Evolutionary conservation across 2,113 vertebrate species (phyloP).

Genomic region (Heterotis niloticus): DNA sequence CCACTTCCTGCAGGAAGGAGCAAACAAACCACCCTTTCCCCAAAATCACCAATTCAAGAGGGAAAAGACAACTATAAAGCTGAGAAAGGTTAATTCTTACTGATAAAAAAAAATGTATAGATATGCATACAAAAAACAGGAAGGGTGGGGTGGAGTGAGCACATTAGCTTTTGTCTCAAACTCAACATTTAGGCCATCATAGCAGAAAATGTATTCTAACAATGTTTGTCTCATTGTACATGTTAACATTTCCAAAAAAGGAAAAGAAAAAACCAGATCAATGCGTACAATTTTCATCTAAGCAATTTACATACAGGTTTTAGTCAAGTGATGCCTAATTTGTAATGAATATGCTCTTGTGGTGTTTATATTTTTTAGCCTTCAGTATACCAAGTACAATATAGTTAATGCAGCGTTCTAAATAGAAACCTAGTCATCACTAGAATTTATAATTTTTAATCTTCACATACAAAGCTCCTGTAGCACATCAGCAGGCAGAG

Average conservation of each 20-base stretch:
- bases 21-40: conserved; percentile 64
- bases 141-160: conserved; percentile 32
- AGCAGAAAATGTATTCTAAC: conserved; percentile 62
- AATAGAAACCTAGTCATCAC: conserved; percentile 84
- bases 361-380: conserved; percentile 48
- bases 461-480: conserved; percentile 84
- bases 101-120: conserved; percentile 54
- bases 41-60: conserved; percentile 45
- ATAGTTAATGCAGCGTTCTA: conserved; percentile 87
- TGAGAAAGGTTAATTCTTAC: conserved; percentile 48
- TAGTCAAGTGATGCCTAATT: conserved; percentile 80
- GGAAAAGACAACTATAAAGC: conserved; percentile 50
- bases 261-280: conserved; percentile 62
- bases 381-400: conserved; percentile 87
- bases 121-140: conserved; percentile 49
- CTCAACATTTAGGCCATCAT: conserved; percentile 37
- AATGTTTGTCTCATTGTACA: conserved; percentile 76
- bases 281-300: conserved; percentile 87
- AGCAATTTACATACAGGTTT: conserved; percentile 87
- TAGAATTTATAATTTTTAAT: conserved; percentile 74
- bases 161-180: conserved; percentile 32
- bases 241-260: conserved; percentile 76
- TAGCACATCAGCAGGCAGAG: conserved; percentile 84
- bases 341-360: conserved; percentile 78
- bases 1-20: conserved; percentile 60